phyloP scores from a whole-genome alignment of 2,888 invertebrate species.

The Eulithis prunata region DNA sequence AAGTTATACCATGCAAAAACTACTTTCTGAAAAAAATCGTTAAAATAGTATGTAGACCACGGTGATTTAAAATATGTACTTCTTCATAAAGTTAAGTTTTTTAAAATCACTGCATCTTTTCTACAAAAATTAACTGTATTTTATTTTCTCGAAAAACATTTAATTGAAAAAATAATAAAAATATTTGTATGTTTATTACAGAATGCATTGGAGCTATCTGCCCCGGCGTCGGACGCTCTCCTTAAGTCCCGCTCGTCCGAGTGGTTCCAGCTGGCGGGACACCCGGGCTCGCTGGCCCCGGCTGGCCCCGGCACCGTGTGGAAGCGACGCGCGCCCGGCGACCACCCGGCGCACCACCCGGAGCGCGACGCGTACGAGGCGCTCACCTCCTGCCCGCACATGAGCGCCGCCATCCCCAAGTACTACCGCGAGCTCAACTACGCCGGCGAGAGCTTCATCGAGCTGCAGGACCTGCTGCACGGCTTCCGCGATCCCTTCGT shows the following conservation, averaged over 20 bases:
- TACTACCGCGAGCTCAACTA: conserved; percentile 93
- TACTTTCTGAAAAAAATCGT: not conserved
- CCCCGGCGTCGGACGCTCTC: conserved; percentile 94
- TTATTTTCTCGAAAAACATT: no score
- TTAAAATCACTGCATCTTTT: no score
- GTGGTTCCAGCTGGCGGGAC: conserved; percentile 97
- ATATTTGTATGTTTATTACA: conserved; percentile 75
- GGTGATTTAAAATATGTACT: no score
- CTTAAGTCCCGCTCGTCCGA: conserved; percentile 87
- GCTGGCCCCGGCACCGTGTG: conserved; percentile 97
- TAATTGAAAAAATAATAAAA: not conserved
- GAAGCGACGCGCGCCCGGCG: conserved; percentile 91
- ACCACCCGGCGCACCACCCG: conserved; percentile 88
- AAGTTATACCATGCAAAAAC: conserved; percentile 73
- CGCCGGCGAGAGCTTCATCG: conserved; percentile 93
- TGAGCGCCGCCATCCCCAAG: conserved; percentile 90
- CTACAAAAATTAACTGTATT: no score
- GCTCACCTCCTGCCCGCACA: conserved; percentile 89
- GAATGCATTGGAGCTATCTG: conserved; percentile 96
- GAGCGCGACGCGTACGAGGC: conserved; percentile 92
- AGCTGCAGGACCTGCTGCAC: conserved; percentile 96
- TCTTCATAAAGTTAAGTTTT: no score
- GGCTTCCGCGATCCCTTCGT: conserved; percentile 96
- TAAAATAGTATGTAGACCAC: not conserved
- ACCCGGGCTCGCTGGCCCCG: conserved; percentile 96